Percentiles rank a stretch among this genome's conserved stretches.
phyloP scores from a whole-genome alignment of 1,140 invertebrate genomes.

The Tetraneura akinire region DNA sequence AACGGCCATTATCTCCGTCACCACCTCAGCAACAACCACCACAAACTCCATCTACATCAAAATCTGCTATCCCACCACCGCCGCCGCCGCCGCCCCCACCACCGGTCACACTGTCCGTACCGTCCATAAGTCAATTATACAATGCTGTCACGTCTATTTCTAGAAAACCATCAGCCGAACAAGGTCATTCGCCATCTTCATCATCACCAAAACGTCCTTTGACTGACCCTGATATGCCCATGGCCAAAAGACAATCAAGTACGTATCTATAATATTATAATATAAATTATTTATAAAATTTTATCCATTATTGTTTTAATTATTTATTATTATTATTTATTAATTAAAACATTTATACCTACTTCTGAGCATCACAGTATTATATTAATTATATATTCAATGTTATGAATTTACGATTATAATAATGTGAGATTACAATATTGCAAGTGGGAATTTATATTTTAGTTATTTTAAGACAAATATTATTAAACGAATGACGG shows the following conservation, averaged over 20 bases:
- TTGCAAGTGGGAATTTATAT: no score
- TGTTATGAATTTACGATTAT: no score
- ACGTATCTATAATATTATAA: conserved; percentile 59
- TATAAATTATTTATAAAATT: background rate
- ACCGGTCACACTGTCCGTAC: conserved; percentile 1
- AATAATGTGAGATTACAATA: no score
- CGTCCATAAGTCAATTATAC: background rate
- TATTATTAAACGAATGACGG: no score
- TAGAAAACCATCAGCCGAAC: conserved; percentile 45
- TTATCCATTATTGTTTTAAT: no score
- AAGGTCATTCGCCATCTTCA: conserved; percentile 40
- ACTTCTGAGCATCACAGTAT: no score
- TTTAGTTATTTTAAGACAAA: no score
- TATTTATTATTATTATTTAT: no score
- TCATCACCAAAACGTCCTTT: conserved; percentile 59
- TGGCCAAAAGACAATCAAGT: conserved; percentile 74
- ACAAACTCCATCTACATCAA: conserved; percentile 38
- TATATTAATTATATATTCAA: no score
- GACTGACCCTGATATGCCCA: conserved; percentile 62
- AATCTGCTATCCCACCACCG: conserved; percentile 59
- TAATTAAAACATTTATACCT: no score
- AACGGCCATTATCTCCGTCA: background rate
- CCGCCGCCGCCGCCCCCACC: conserved; percentile 54
- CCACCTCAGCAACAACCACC: conserved; percentile 57
- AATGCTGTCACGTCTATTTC: conserved; percentile 57